Evolutionary conservation across 1,140 invertebrate genomes (phyloP), one percentile per base, ranked within the genome.

Genomic region (Nomia melanderi): DNA sequence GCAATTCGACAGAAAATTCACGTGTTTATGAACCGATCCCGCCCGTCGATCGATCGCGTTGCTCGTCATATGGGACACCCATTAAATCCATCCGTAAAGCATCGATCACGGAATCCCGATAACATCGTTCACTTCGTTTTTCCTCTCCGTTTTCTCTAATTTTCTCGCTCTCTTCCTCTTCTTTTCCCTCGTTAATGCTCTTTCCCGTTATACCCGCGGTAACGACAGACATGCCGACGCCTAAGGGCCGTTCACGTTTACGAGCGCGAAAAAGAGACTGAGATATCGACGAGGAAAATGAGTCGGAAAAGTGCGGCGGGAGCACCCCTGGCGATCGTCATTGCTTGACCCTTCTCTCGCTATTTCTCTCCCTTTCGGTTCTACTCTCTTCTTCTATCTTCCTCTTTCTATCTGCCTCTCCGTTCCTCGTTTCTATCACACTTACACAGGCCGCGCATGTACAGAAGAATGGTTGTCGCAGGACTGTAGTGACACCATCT

Each of bases 181-280:
- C 29, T 39, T 41, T 39, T 25, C 33, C 73, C 71, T 83, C 82
- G 79, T 85, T 84, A 84, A 79, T 67, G 71, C 75, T 81, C 74
- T 65, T 81, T 53, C 66, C 82, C 75, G 78, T 84, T 84, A 84
- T 79, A 81, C 83, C 44, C 76, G 60, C 66, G 70, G 82, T 85
- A 85, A 85, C 83, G 83, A 82, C 79, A 74, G 83, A 84, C 83
- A 82, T 65, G 69, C 79, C 76, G 78, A 89, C 88, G 87, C 87
- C 86, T 86, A 87, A 88, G 88, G 86, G 86, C 87, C 87, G 83
- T 88, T 88, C 86, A 83, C 87, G 72, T 88, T 89, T 88, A 88
- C 85, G 88, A 89, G 86, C 78, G 66, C 64, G 79, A 82, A 78
- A n/a, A 70, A 79, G 71, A 75, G 75, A 84, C 86, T 75, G 73